phyloP scores from a whole-genome alignment of 1,140 invertebrate genomes.

The Drosophila varians region DNA sequence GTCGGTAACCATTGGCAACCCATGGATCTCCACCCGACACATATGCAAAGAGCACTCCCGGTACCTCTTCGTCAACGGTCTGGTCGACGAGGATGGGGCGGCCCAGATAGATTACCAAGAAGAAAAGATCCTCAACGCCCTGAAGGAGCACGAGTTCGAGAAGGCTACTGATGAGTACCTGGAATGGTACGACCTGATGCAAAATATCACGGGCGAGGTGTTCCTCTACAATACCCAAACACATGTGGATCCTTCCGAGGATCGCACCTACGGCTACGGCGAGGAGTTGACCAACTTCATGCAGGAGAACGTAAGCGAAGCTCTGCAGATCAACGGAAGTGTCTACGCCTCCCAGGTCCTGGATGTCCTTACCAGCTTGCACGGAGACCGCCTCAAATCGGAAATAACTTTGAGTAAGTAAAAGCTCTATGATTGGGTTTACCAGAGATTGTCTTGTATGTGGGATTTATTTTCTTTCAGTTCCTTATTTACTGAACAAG shows the following conservation, averaged over 20 bases:
- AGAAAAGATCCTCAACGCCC: conserved; percentile 85
- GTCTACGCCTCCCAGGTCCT: conserved; percentile 84
- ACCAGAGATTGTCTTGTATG: no score
- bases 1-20: conserved; percentile 92
- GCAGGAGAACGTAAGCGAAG: conserved; percentile 88
- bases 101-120: conserved; percentile 66
- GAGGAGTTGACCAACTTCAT: conserved; percentile 86
- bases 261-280: conserved; percentile 56
- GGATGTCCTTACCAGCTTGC: conserved; percentile 88
- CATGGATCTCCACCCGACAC: conserved; percentile 94
- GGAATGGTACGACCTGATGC: conserved; percentile 18
- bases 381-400: conserved; percentile 92
- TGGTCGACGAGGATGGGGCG: conserved; percentile 86
- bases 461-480: conserved; percentile 85
- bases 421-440: not conserved
- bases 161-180: conserved; percentile 29
- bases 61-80: conserved; percentile 85
- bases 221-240: conserved; percentile 56
- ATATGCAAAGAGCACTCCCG: conserved; percentile 91
- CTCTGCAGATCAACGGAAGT: conserved; percentile 85
- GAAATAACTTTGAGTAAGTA: conserved; percentile 87
- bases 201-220: conserved; percentile 41
- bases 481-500: conserved; percentile 88
- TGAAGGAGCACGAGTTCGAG: conserved; percentile 32
- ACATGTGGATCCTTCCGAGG: conserved; percentile 44